phyloP scores from a whole-genome alignment of 2,888 invertebrate species.

The Cephonodes hylas region DNA sequence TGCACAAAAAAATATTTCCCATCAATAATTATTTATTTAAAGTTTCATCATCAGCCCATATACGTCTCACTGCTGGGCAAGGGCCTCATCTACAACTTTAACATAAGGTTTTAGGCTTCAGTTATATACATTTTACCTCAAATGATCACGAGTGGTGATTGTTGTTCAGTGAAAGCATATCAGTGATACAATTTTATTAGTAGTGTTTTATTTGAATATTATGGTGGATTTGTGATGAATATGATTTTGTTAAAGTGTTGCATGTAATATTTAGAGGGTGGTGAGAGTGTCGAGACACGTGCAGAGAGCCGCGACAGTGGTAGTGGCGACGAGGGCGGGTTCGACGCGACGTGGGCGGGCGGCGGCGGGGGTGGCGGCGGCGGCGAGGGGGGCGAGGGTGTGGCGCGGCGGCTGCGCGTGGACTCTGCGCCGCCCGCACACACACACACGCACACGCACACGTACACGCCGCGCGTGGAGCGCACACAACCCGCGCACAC shows the following conservation, averaged over 20 bases:
- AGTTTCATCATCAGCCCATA: no score
- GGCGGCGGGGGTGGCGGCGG: slow-evolving; percentile 56
- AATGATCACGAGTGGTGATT: no score
- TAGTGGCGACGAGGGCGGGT: slow-evolving; percentile 49
- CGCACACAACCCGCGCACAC: slow-evolving; percentile 15
- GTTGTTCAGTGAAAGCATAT: no score
- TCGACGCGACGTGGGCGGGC: slow-evolving; percentile 62
- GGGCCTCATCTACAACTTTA: no score
- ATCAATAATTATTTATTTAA: no score
- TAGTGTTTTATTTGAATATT: neutral
- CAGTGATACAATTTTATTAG: no score
- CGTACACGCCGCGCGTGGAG: neutral
- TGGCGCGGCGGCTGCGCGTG: slow-evolving; percentile 58
- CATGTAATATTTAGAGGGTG: neutral
- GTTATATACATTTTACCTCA: no score
- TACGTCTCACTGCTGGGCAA: no score
- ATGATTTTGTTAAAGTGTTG: neutral
- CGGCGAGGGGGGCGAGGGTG: slow-evolving; percentile 34
- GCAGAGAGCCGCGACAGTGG: slow-evolving; percentile 11
- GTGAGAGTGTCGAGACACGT: neutral
- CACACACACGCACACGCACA: slow-evolving; percentile 55
- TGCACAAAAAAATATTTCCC: no score
- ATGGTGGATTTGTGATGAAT: neutral
- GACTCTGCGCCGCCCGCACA: slow-evolving; percentile 51
- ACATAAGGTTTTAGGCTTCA: no score